These are phyloP conservation scores for Panzeria rudis DNA, from an alignment of 2,888 invertebrate genomes.

Conservation along the genomic window DNA sequence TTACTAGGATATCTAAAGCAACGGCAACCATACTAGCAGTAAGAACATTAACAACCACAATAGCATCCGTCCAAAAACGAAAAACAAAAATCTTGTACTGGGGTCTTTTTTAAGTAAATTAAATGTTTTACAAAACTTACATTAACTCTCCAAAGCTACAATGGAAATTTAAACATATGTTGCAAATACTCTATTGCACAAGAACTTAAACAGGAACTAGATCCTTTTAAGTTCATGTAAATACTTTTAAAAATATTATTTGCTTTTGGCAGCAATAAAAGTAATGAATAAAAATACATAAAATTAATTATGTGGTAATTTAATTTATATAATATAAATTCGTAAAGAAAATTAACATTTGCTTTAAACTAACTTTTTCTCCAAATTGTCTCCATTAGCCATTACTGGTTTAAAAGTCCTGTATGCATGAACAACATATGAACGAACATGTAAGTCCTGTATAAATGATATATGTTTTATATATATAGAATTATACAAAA, in stretches of 20 bases:
- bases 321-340: neutral
- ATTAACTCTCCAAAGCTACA: constrained; percentile 46
- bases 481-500: neutral
- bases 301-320: constrained; percentile 24
- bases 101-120: constrained; percentile 49
- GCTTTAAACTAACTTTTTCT: no score
- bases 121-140: constrained; percentile 59
- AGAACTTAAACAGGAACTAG: neutral
- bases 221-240: constrained; percentile 7
- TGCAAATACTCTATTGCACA: neutral
- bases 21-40: constrained; percentile 8
- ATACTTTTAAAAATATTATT: neutral
- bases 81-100: constrained; percentile 4
- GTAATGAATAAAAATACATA: neutral
- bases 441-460: neutral
- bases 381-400: neutral
- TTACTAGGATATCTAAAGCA: constrained; percentile 26
- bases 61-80: constrained; percentile 19
- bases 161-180: constrained; percentile 43
- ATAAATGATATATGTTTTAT: neutral
- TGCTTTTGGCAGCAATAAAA: neutral
- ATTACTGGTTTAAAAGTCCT: neutral
- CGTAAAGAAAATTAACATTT: no score
- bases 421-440: neutral
- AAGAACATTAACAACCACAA: constrained; percentile 43